Base-by-base conservation (phyloP, 2,113 vertebrate genomes). In the Malurus elegans region DNA sequence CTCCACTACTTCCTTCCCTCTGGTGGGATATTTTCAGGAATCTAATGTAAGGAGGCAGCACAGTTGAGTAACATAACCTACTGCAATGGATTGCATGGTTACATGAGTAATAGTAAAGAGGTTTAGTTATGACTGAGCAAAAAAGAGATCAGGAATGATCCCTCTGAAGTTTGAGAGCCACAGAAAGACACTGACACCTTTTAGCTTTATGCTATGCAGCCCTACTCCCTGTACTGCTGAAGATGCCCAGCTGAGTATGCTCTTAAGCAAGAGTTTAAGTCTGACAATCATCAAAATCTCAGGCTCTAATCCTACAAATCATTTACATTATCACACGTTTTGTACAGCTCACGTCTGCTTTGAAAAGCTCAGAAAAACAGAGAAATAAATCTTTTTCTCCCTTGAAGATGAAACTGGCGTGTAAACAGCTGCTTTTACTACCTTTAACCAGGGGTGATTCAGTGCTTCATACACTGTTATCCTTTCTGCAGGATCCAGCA, bases 391-490 rank as follows among this genome's bases (percentile, higher is more conserved):
- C 1, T 25, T 73, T 67, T 57, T 66, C 28, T 79, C 14, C 26
- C 38, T 70, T 66, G 29, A 45, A 80, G 14, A 31, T 14, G 18
- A 57, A 92, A 66, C 8, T 50, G 47, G 24, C 57, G 44, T 19
- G 24, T 18, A 58, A 74, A 66, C 20, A 84, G 53, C 15, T 87
- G 64, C 8, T 88, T 83, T 79, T 75, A 47, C 34, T 98, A 98
- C 99, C 99, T 99, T 99, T 88, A 99, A 98, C 99, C 99, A 99
- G 93, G 99, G 99, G 97, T 99, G 99, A 97, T 99, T 99, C 93
- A 99, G 98, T 61, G 99, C 99, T 97, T 99, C 99, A 84, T 99
- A 99, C 73, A 99, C 99, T 17, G 99, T 99, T 98, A 99, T 99
- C 91, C 99, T 99, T 98, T 99, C 99, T 21, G 99, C 99, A 23